Evolutionary conservation across 1,140 invertebrate genomes (phyloP).

Genomic region (Catajapyx aquilonaris): DNA sequence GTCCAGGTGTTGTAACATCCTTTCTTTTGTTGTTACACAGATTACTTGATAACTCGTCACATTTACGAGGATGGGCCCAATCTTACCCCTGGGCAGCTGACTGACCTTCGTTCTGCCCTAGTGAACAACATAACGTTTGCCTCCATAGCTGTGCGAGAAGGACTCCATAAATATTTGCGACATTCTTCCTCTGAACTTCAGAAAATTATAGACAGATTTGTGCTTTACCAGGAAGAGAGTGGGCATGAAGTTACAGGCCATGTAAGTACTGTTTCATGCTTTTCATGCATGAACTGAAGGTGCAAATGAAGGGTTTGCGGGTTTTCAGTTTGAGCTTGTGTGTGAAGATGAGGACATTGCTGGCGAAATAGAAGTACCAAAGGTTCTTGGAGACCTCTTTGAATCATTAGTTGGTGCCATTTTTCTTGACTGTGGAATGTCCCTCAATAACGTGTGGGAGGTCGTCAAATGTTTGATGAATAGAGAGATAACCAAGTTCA

Average conservation of each 20-base stretch:
- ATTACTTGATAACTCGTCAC: too few relatives aligned
- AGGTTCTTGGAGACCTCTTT: conserved; percentile 84
- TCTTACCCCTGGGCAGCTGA: conserved; percentile 62
- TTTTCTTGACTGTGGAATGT: conserved; percentile 64
- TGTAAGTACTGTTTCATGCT: conserved; percentile 17
- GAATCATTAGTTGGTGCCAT: conserved; percentile 90
- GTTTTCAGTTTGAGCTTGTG: conserved; percentile 27
- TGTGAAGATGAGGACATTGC: conserved; percentile 39
- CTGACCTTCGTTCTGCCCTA: conserved; percentile 75
- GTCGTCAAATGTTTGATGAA: conserved; percentile 55
- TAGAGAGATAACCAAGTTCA: conserved; percentile 39
- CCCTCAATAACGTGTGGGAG: conserved; percentile 58
- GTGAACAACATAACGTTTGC: too few relatives aligned
- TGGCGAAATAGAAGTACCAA: conserved; percentile 71
- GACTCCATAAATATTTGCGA: conserved; percentile 50
- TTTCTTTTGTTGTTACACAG: conserved; percentile 24
- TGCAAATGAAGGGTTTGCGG: background rate
- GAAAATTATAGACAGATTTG: conserved; percentile 55
- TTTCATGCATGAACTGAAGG: background rate
- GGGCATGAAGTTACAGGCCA: conserved; percentile 39
- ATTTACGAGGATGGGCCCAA: conserved; percentile 53
- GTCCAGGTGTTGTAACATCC: too few relatives aligned
- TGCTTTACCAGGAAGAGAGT: conserved; percentile 48
- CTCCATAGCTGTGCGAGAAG: conserved; percentile 81
- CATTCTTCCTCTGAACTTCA: conserved; percentile 37